These are phyloP conservation scores for Andrena cerasifolii DNA, from an alignment of 1,140 invertebrate genomes.

Conservation along the genomic window DNA sequence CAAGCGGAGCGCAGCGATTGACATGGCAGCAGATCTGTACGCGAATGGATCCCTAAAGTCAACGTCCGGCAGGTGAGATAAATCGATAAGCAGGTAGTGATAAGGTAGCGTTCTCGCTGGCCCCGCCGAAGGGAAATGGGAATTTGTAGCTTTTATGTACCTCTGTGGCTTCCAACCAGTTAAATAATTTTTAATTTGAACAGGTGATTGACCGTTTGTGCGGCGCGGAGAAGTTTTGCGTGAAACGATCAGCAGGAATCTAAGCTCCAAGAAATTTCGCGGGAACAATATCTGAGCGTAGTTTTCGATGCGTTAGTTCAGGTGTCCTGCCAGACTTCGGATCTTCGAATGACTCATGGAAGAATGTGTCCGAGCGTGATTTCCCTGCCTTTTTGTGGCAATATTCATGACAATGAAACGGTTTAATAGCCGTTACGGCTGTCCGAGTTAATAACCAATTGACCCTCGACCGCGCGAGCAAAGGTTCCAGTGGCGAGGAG, in stretches of 20 bases:
- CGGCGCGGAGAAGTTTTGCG: too few relatives aligned
- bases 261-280: too few relatives aligned
- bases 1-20: conserved; percentile 32
- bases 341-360: neutral
- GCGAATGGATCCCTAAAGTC: conserved; percentile 74
- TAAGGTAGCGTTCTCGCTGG: neutral
- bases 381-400: conserved; percentile 32
- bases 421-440: conserved; percentile 65
- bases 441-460: conserved; percentile 80
- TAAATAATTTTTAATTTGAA: too few relatives aligned
- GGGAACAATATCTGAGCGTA: neutral
- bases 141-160: too few relatives aligned
- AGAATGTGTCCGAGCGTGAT: neutral
- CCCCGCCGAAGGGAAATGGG: too few relatives aligned
- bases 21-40: conserved; percentile 77
- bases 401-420: conserved; percentile 67
- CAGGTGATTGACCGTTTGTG: too few relatives aligned
- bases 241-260: too few relatives aligned
- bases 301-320: neutral
- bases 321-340: neutral
- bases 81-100: conserved; percentile 31
- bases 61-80: conserved; percentile 69
- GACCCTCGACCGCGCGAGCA: conserved; percentile 75
- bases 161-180: too few relatives aligned
- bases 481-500: conserved; percentile 74